These are phyloP conservation scores for Eupithecia tripunctaria DNA, from an alignment of 2,888 invertebrate genomes.

Conservation along the genomic window DNA sequence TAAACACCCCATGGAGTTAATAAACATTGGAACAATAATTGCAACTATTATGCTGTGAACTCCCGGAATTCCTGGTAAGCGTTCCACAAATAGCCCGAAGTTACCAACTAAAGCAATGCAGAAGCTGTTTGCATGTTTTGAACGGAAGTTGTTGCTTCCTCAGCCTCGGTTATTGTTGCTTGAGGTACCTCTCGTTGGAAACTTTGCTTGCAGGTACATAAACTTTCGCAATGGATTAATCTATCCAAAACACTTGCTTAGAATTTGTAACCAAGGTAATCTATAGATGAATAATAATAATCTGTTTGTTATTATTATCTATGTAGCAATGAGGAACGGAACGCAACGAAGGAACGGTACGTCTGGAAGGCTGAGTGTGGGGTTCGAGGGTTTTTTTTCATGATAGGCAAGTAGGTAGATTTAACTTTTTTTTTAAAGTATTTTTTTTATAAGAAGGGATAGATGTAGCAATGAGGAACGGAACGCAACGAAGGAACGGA, in stretches of 20 bases:
- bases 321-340: too few species aligned
- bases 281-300: too few species aligned
- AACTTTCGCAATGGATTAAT: neutral
- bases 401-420: too few species aligned
- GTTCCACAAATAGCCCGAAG: neutral
- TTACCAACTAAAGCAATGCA: conserved; percentile 1
- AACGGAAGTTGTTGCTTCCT: neutral
- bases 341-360: too few species aligned
- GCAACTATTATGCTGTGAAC: neutral
- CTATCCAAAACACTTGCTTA: neutral
- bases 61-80: neutral
- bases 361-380: too few species aligned
- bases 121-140: neutral
- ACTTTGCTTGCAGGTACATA: neutral
- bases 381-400: too few species aligned
- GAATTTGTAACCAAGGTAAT: neutral
- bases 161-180: neutral
- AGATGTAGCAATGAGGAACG: too few species aligned
- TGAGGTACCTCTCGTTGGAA: neutral
- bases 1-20: neutral
- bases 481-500: too few species aligned
- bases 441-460: too few species aligned
- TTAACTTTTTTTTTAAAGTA: too few species aligned
- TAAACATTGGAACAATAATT: neutral
- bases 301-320: too few species aligned